Percentiles rank a stretch among this genome's conserved stretches.
Conservation (phyloP, 2,888 invertebrate species). For the Cepaea hortensis region DNA sequence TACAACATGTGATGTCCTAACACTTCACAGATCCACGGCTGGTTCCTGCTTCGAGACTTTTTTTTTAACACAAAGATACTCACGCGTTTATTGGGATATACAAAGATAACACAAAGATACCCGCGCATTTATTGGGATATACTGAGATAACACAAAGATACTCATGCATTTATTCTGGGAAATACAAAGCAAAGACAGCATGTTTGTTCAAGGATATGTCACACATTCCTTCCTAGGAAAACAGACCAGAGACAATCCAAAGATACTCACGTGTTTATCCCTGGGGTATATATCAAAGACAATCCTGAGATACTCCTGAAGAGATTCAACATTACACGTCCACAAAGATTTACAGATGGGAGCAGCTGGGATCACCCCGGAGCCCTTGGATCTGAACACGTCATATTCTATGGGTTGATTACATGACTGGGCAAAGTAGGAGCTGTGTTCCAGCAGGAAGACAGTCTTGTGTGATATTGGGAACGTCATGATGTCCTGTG, state of each 20-base stretch:
- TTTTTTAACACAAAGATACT: not conserved
- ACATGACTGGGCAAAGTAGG: conserved; percentile 90
- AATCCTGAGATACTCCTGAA: conserved; percentile 96
- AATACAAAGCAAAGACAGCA: too few species aligned
- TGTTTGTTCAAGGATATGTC: too few species aligned
- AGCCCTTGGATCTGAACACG: conserved; percentile 79
- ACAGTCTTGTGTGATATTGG: conserved; percentile 88
- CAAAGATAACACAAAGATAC: conserved; percentile 97
- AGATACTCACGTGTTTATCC: conserved; percentile 65
- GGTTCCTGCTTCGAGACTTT: too few species aligned
- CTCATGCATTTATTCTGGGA: too few species aligned
- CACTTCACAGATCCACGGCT: too few species aligned
- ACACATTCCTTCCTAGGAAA: too few species aligned
- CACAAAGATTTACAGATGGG: conserved; percentile 94
- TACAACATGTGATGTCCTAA: too few species aligned
- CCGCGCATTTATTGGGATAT: conserved; percentile 87
- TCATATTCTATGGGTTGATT: conserved; percentile 91
- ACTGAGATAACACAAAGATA: conserved; percentile 86
- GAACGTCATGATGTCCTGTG: conserved; percentile 45
- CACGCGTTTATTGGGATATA: conserved; percentile 84
- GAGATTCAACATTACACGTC: conserved; percentile 96
- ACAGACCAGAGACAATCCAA: not conserved
- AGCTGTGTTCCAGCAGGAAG: conserved; percentile 94
- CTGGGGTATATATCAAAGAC: conserved; percentile 97
- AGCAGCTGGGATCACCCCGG: conserved; percentile 82